Evolutionary conservation across 2,888 invertebrate genomes (phyloP), one percentile per base, ranked within the genome.

Genomic region (Maniola hyperantus): DNA sequence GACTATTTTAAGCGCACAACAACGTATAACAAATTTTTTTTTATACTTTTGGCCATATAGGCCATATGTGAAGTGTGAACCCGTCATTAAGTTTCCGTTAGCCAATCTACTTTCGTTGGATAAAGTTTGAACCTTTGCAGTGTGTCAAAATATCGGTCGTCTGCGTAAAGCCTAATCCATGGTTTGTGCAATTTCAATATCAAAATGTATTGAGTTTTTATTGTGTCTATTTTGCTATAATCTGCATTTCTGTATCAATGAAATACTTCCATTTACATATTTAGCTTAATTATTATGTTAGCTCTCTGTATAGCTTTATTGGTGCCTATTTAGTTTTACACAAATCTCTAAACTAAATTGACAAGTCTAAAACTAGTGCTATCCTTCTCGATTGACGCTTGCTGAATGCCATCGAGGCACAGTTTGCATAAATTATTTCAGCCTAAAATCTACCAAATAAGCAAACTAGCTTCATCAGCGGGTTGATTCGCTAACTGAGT

Each of bases 151-250:
- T 33, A 13, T 53, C 53, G 53, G n/a, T 33, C 53, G 33, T 34
- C 55, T 55, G 34, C n/a, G 33, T 10, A 5, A 34, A 13, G 15
- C 18, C 15, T 36, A 55, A 18, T 58, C 13, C 34, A 44, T 42
- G 57, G 42, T 26, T 44, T 69, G 77, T 76, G 77, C 77, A 77
- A 76, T 77, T 68, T 66, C 65, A 71, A 73, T 73, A 74, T 77
- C 77, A 76, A 77, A 75, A 70, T 64, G 68, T 74, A 67, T 77
- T 77, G 78, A 75, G 77, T 76, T 76, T 77, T 71, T 77, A 76
- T 39, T 62, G 59, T 65, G 64, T 64, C 48, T 68, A 51, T 69
- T 69, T 67, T 55, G 46, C 59, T 67, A 57, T 33, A 34, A 66
- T 70, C 61, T 72, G 67, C 63, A 67, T 61, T 70, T 65, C 66